phyloP scores from a whole-genome alignment of 2,888 invertebrate species.

The Cryptocheilus praepositus region DNA sequence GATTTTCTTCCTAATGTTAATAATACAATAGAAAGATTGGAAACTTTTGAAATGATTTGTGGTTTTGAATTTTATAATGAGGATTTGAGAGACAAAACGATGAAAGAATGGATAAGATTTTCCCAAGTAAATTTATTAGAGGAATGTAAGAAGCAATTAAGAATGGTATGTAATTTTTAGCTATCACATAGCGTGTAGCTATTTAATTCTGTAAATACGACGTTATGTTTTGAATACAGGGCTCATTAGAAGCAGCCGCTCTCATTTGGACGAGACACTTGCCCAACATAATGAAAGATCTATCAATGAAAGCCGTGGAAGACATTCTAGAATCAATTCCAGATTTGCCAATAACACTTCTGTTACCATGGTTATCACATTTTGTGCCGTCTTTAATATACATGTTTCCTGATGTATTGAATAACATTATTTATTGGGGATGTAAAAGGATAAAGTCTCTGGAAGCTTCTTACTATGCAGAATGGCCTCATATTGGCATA shows the following conservation, averaged over 20 bases:
- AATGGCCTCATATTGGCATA: slow-evolving; percentile 65
- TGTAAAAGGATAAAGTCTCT: slow-evolving; percentile 59
- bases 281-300: slow-evolving; percentile 53
- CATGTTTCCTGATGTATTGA: slow-evolving; percentile 58
- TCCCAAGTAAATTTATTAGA: slow-evolving; percentile 70
- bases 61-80: slow-evolving; percentile 46
- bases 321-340: slow-evolving; percentile 61
- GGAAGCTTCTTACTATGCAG: slow-evolving; percentile 53
- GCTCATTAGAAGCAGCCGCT: slow-evolving; percentile 65
- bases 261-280: slow-evolving; percentile 71
- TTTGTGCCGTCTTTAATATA: slow-evolving; percentile 66
- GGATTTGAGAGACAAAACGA: slow-evolving; percentile 49
- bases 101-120: slow-evolving; percentile 74
- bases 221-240: slow-evolving; percentile 44
- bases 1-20: slow-evolving; percentile 49
- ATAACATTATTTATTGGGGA: slow-evolving; percentile 64
- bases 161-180: slow-evolving; percentile 64
- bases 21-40: slow-evolving; percentile 67
- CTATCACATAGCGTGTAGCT: neutral
- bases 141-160: slow-evolving; percentile 70
- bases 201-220: neutral
- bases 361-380: slow-evolving; percentile 68
- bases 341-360: slow-evolving; percentile 38
- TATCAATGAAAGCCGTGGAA: slow-evolving; percentile 55
- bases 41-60: slow-evolving; percentile 72